Percentiles rank a stretch among this genome's conserved stretches.
These are phyloP conservation scores for Acholoe squamosa DNA, from an alignment of 2,888 invertebrate genomes.

Conservation along the genomic window DNA sequence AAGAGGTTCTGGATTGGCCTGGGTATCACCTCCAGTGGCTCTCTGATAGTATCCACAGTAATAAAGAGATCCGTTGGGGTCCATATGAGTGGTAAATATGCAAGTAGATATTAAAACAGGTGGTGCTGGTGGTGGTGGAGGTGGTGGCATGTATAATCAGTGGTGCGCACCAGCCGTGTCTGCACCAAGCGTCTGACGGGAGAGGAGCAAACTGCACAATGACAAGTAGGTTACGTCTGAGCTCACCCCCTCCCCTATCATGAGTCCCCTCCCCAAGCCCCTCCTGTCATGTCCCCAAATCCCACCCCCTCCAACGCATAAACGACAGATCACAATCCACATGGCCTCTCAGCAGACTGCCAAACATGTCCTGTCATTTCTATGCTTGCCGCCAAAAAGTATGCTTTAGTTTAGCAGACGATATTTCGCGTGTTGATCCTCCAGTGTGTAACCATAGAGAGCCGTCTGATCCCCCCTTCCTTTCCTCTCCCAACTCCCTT, in stretches of 20 bases:
- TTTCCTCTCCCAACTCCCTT: not conserved
- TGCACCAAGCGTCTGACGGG: not conserved
- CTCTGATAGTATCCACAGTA: no score
- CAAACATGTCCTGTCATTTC: not conserved
- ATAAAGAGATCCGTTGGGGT: no score
- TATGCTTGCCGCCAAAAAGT: not conserved
- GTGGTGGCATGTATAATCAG: conserved; percentile 15
- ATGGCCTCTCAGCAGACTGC: not conserved
- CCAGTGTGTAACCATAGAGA: not conserved
- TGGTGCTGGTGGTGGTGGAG: not conserved
- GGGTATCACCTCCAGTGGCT: no score
- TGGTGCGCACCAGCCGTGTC: conserved; percentile 17
- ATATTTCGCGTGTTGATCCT: not conserved
- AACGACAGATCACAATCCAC: not conserved
- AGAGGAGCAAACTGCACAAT: not conserved
- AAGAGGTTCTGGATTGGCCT: no score
- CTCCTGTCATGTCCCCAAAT: not conserved
- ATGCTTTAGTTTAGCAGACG: not conserved
- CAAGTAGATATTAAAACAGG: not conserved
- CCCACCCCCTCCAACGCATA: not conserved
- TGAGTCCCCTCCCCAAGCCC: not conserved
- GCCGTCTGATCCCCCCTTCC: not conserved
- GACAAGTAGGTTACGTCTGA: conserved; percentile 19
- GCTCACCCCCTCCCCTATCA: conserved; percentile 9
- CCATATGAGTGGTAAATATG: no score